Percentiles rank a stretch among this genome's conserved stretches.
Conservation (phyloP, 2,113 vertebrate genomes). For the Callithrix jacchus region DNA sequence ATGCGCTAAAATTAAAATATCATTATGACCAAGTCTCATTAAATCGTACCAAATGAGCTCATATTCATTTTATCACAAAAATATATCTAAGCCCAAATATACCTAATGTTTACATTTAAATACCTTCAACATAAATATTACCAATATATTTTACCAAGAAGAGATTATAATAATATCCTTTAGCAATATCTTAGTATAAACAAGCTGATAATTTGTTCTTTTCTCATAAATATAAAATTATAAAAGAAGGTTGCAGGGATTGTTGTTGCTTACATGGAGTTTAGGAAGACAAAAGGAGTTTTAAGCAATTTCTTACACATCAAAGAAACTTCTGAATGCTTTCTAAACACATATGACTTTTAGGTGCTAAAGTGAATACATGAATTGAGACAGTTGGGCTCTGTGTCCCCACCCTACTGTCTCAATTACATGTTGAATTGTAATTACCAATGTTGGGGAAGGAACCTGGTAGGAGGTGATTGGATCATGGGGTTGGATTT, state of each 20-base stretch:
- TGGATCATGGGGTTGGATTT: no score
- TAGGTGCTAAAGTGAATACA: neutral
- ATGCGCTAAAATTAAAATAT: neutral
- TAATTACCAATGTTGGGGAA: no score
- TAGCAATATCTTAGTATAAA: neutral
- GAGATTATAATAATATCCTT: neutral
- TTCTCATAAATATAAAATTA: neutral
- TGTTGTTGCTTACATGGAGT: no score
- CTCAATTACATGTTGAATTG: no score
- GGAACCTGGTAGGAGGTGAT: no score
- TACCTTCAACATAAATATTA: neutral
- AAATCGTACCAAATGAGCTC: neutral
- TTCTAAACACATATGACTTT: neutral
- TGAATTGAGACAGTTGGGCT: neutral
- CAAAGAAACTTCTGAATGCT: neutral
- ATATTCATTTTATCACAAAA: neutral
- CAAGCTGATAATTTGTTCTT: neutral
- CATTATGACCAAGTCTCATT: neutral
- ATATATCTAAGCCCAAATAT: neutral
- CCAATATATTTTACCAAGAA: neutral
- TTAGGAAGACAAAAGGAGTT: neutral
- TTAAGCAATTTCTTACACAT: neutral
- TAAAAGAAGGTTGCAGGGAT: neutral
- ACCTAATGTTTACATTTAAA: neutral
- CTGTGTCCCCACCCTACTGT: no score